Conservation (phyloP, 2,888 invertebrate genomes). For the Bibio marci region DNA sequence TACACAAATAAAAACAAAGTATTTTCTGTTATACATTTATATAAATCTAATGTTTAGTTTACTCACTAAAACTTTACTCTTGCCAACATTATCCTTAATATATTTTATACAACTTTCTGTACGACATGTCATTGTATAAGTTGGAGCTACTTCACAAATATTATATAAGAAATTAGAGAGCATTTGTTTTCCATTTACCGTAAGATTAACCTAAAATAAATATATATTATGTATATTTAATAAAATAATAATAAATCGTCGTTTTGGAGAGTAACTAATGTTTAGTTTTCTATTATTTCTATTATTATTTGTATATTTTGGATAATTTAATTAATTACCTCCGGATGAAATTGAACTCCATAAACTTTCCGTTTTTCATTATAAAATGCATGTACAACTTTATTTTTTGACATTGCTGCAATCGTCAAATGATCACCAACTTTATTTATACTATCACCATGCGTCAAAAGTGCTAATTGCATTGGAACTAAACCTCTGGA, state of each 20-base stretch:
- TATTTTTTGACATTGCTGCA: conserved; percentile 63
- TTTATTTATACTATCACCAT: conserved; percentile 90
- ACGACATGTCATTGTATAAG: conserved; percentile 74
- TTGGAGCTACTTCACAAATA: conserved; percentile 70
- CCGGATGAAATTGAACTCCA: conserved; percentile 98
- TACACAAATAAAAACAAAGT: conserved; percentile 11
- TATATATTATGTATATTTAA: neutral
- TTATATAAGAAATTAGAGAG: conserved; percentile 88
- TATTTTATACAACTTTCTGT: conserved; percentile 84
- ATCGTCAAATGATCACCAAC: conserved; percentile 78
- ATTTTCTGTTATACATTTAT: neutral
- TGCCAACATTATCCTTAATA: conserved; percentile 76
- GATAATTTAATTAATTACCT: conserved; percentile 43
- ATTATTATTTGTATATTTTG: too few relatives aligned
- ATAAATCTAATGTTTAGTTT: too few relatives aligned
- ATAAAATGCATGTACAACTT: conserved; percentile 74
- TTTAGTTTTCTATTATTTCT: too few relatives aligned
- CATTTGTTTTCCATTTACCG: conserved; percentile 79
- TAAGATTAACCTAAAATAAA: conserved; percentile 71
- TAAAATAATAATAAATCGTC: too few relatives aligned
- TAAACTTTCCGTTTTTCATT: conserved; percentile 81
- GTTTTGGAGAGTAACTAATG: too few relatives aligned
- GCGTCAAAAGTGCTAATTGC: conserved; percentile 85
- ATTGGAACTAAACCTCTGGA: conserved; percentile 69
- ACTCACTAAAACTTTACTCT: conserved; percentile 81